Evolutionary conservation across 2,113 vertebrate species (phyloP), one percentile per base, ranked within the genome.

Genomic region (Aythya baeri): DNA sequence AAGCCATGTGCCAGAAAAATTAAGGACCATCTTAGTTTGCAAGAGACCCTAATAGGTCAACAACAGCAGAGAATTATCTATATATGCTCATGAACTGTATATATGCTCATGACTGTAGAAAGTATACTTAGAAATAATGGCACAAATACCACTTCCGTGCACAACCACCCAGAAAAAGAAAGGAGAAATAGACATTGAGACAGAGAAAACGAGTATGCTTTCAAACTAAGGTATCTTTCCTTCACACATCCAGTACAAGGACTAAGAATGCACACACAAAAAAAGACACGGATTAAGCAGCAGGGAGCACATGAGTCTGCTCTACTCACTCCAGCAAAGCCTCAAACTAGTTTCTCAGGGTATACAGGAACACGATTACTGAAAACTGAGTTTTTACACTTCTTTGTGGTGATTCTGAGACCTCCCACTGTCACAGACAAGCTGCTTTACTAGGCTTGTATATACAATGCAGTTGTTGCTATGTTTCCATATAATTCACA

Each of bases 361-460:
- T 55, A 92, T 49, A 70, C 82, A 89, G 55, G 83, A 87, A 73
- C 44, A 93, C 18, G 76, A 41, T 88, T 88, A 77, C 59, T 86
- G 59, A 41, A 74, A 90, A 74, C 36, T 55, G 67, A 83, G 90
- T 81, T 90, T 81, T 55, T 59, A 50, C 59, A 50, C n/a, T 91
- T 72, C 62, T 79, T 65, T 44, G 52, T 2, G 0, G 71, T 0
- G 0, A 71, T 79, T 96, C 67, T 70, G 81, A 95, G 76, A 78
- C 68, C 52, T 83, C 80, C 63, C 63, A 83, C 89, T 36, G 78
- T 58, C 78, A 92, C 26, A 83, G 49, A 72, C 0, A 0, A 88
- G 72, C 32, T 58, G 78, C 67, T 91, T 85, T 70, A 73, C 67
- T 22, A 66, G 59, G 71, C 38, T 93, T 25, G 27, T 25, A 73